Conservation (phyloP, 2,888 invertebrate genomes). For the Vesta saturnalis region DNA sequence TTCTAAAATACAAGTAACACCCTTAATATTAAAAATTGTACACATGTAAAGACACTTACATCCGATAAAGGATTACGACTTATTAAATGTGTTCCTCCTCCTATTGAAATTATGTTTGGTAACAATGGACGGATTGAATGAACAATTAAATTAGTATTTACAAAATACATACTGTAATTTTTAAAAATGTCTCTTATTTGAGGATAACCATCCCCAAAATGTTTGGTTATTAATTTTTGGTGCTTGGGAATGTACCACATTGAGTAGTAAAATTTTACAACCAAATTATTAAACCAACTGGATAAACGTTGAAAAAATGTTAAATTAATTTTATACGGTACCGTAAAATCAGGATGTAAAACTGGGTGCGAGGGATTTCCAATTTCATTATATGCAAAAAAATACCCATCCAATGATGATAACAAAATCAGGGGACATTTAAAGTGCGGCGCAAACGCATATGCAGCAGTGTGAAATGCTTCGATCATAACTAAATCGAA, state of each 20-base stretch:
- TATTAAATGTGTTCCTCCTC: slow-evolving; percentile 50
- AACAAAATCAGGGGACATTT: slow-evolving; percentile 55
- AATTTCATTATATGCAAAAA: slow-evolving; percentile 49
- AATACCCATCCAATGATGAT: slow-evolving; percentile 50
- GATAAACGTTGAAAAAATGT: slow-evolving; percentile 49
- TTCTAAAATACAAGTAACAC: no score
- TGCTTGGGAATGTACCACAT: slow-evolving; percentile 17
- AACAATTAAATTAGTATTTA: slow-evolving; percentile 54
- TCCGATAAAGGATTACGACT: slow-evolving; percentile 46
- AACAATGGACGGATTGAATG: slow-evolving; percentile 50
- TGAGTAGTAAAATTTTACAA: background rate
- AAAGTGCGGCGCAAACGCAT: slow-evolving; percentile 53
- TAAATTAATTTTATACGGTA: slow-evolving; percentile 45
- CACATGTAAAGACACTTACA: slow-evolving; percentile 45
- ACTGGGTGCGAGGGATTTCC: slow-evolving; percentile 56
- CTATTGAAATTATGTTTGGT: slow-evolving; percentile 53
- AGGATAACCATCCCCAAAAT: slow-evolving; percentile 53
- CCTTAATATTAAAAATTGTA: no score
- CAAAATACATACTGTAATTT: slow-evolving; percentile 53
- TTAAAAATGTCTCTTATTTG: slow-evolving; percentile 47
- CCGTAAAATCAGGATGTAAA: slow-evolving; percentile 52
- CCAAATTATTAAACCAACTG: background rate
- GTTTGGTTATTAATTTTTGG: slow-evolving; percentile 41
- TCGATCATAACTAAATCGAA: slow-evolving; percentile 57
- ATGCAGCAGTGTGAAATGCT: slow-evolving; percentile 48